Conservation (phyloP, 2,888 invertebrate species). For the Elegia similella region DNA sequence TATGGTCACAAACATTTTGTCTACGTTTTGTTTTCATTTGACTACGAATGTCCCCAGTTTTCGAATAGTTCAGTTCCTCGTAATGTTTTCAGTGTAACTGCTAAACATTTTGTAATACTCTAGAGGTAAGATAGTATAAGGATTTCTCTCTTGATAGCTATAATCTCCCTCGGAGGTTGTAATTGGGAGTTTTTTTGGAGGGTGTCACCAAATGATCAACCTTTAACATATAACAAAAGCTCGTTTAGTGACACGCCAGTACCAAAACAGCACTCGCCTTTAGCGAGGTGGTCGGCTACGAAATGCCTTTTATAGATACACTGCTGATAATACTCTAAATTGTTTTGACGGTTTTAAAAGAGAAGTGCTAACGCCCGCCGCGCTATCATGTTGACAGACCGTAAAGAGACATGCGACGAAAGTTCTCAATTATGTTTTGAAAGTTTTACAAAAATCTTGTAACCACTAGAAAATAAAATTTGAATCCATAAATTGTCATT, state of each 20-base stretch:
- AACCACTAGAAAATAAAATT: not conserved
- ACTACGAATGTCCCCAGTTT: conserved; percentile 9
- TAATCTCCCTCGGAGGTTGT: not conserved
- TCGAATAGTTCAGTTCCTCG: conserved; percentile 24
- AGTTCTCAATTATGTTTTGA: not conserved
- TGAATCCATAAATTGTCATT: not conserved
- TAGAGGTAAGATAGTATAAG: conserved; percentile 17
- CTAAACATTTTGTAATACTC: conserved; percentile 20
- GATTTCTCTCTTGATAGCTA: not conserved
- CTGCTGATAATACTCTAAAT: no score
- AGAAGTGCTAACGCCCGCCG: no score
- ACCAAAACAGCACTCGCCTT: no score
- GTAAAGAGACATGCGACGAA: not conserved
- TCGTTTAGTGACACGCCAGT: no score
- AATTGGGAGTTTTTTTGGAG: no score
- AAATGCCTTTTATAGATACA: no score
- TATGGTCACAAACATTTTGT: conserved; percentile 12
- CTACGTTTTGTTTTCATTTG: not conserved
- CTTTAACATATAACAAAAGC: no score
- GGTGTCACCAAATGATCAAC: no score
- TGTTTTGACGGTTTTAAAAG: no score
- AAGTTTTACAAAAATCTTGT: not conserved
- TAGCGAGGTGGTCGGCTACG: no score
- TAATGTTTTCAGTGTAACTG: conserved; percentile 34
- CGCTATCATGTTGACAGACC: no score